phyloP scores from a whole-genome alignment of 2,113 vertebrate species.

The Heliornis fulica region DNA sequence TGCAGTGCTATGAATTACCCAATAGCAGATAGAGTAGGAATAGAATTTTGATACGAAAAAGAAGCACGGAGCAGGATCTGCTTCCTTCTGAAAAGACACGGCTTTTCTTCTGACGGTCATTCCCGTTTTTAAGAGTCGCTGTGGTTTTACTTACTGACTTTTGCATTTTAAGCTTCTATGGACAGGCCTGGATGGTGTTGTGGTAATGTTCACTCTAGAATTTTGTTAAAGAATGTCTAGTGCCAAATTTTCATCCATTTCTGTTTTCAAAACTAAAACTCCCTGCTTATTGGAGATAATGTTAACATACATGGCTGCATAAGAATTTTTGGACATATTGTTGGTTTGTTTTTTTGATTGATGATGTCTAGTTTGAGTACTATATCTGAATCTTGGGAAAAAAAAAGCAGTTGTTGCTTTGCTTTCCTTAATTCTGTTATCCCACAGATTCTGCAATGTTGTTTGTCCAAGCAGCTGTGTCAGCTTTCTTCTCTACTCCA shows the following conservation, averaged over 20 bases:
- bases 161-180: not conserved
- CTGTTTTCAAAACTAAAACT: not conserved
- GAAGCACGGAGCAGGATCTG: not conserved
- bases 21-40: not conserved
- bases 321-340: not conserved
- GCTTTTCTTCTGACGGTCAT: not conserved
- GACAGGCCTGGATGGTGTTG: not conserved
- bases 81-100: not conserved
- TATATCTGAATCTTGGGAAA: not conserved
- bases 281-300: not conserved
- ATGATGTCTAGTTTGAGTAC: not conserved
- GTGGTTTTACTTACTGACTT: not conserved
- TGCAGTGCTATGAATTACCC: accelerated
- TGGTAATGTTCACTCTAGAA: not conserved
- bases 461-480: constrained; percentile 85
- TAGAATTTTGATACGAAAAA: not conserved
- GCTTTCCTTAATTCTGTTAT: constrained; percentile 71
- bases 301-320: not conserved
- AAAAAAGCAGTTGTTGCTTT: not conserved
- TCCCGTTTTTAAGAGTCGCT: not conserved
- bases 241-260: not conserved
- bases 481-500: constrained; percentile 87
- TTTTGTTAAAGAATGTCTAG: not conserved
- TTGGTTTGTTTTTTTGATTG: not conserved
- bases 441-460: constrained; percentile 87